Conservation (phyloP, 2,797 vertebrate genomes). For the Bufotes viridis region DNA sequence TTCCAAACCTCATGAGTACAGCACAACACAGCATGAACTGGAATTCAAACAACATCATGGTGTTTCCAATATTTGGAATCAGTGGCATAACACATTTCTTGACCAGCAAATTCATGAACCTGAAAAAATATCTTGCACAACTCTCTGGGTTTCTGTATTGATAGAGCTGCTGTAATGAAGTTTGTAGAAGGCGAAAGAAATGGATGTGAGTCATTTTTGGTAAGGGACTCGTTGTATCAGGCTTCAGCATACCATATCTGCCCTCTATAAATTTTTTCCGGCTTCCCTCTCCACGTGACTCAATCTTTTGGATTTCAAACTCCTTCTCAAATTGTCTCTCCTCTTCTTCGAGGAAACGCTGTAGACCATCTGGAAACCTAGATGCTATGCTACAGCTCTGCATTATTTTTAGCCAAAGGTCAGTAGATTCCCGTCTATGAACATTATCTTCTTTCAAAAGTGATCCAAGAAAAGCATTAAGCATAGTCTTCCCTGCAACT, state of each 20-base stretch:
- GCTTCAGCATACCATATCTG: conserved; percentile 75
- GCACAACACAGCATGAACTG: conserved; percentile 76
- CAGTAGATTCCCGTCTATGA: conserved; percentile 76
- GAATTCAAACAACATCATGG: conserved; percentile 76
- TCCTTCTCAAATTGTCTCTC: conserved; percentile 75
- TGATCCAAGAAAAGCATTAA: conserved; percentile 70
- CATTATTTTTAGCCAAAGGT: conserved; percentile 77
- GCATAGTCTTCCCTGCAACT: conserved; percentile 62
- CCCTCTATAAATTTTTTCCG: conserved; percentile 70
- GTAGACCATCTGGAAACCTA: conserved; percentile 74
- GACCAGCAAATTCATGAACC: conserved; percentile 79
- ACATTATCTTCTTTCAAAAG: conserved; percentile 65
- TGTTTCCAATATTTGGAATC: conserved; percentile 77
- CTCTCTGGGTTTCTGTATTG: conserved; percentile 70
- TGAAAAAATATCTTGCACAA: conserved; percentile 76
- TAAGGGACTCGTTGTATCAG: conserved; percentile 65
- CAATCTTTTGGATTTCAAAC: conserved; percentile 57
- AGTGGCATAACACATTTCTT: conserved; percentile 70
- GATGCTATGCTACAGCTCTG: conserved; percentile 73
- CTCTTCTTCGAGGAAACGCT: conserved; percentile 72
- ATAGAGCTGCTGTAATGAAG: conserved; percentile 75
- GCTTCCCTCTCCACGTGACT: conserved; percentile 58
- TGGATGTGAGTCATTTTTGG: conserved; percentile 71
- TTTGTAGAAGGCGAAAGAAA: conserved; percentile 78
- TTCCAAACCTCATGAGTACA: conserved; percentile 73